Evolutionary conservation across 2,113 vertebrate species (phyloP), one percentile per base, ranked within the genome.

Genomic region (Elephantulus edwardii): DNA sequence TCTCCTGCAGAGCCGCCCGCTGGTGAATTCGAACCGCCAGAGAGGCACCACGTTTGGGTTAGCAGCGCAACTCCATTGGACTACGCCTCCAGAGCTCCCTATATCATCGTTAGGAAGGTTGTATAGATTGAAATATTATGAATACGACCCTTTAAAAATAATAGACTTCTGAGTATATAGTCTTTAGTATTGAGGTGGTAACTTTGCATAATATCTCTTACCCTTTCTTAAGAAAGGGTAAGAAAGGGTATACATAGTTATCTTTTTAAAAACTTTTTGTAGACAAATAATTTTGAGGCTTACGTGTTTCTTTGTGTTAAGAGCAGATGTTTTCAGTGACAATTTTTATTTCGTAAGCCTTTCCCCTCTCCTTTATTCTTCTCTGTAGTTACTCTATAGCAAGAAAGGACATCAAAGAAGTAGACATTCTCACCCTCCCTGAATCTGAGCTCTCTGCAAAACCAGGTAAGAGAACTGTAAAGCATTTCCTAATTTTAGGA

Each of bases 361-460:
- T 68, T 93, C 78, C 50, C 17, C 30, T 83, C 40, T n/a, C 17
- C 42, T 95, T 77, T 92, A 72, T 40, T 94, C 89, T 74, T 71
- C 92, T 88, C 86, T 95, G 58, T 95, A 99, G 99, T 97, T 98
- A 98, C 92, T 98, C 98, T 0, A 97, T 99, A 95, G 96, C 98
- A 83, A 98, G 99, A 96, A 99, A 98, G 97, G 98, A 99, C 68
- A 95, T 99, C 95, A 98, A 98, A 79, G 97, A 98, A 54, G 83
- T 99, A 72, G 98, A 97, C 92, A 70, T 97, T 94, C 94, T 98
- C 93, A 97, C 70, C 93, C 83, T 98, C 83, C 96, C 97, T 93
- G 98, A 98, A 93, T 94, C 98, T 0, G 98, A 99, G 50, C 95
- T 97, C 62, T 97, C 97, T 68, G 91, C 95, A 91, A 98, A 97